Evolutionary conservation across 2,797 vertebrate species (phyloP).

Genomic region (Neosilurus hyrtlii): DNA sequence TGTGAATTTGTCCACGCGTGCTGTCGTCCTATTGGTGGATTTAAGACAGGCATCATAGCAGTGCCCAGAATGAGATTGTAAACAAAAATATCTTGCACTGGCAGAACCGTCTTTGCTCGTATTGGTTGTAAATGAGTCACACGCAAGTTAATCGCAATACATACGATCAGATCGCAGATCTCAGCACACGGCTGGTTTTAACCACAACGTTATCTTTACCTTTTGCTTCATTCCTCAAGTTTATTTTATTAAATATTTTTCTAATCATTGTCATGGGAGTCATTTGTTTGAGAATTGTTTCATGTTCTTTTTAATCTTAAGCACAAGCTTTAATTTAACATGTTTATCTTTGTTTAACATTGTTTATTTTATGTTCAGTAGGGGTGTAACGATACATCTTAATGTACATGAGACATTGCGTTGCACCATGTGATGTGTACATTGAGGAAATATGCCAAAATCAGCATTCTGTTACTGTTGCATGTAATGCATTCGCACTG

Average conservation of each 20-base stretch:
- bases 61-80: not conserved
- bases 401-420: not conserved
- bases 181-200: not conserved
- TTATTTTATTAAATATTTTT: too few relatives aligned
- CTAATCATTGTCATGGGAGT: not conserved
- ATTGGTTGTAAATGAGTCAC: not conserved
- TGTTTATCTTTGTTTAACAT: not conserved
- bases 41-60: not conserved
- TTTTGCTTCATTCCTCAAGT: not conserved
- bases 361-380: not conserved
- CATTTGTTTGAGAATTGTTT: not conserved
- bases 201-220: not conserved
- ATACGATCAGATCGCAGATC: not conserved
- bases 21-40: not conserved
- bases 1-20: not conserved
- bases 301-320: not conserved
- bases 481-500: not conserved
- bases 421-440: not conserved
- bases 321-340: not conserved
- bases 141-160: not conserved
- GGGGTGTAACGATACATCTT: conserved; percentile 5
- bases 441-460: not conserved
- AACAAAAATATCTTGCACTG: not conserved
- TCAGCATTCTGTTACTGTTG: not conserved
- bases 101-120: not conserved